Percentiles rank a stretch among this genome's conserved stretches.
phyloP scores from a whole-genome alignment of 2,888 invertebrate species.

The Anagyrus pseudococci region DNA sequence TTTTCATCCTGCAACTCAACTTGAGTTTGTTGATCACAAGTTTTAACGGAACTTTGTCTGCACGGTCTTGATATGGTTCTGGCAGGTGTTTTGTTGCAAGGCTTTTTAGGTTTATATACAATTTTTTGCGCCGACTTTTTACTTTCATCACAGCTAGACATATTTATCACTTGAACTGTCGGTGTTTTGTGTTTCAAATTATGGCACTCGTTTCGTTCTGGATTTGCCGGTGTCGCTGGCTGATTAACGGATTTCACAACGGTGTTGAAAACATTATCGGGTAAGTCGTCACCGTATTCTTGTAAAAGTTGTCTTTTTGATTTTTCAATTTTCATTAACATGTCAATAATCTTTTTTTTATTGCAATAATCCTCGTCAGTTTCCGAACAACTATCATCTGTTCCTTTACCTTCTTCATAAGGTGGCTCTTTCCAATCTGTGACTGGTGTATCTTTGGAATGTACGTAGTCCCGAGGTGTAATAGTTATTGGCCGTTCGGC shows the following conservation, averaged over 20 bases:
- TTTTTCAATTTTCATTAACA: conserved; percentile 54
- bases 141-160: conserved; percentile 45
- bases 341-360: conserved; percentile 54
- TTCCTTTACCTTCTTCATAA: conserved; percentile 7
- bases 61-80: conserved; percentile 43
- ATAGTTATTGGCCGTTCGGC: conserved; percentile 48
- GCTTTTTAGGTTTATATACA: conserved; percentile 29
- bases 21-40: conserved; percentile 45
- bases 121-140: conserved; percentile 30
- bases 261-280: conserved; percentile 52
- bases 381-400: conserved; percentile 32
- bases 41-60: conserved; percentile 35
- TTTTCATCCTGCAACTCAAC: conserved; percentile 39
- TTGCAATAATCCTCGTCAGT: conserved; percentile 43
- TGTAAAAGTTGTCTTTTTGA: conserved; percentile 51
- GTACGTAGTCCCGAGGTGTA: conserved; percentile 40
- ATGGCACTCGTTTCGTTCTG: conserved; percentile 16
- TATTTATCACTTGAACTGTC: conserved; percentile 54
- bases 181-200: conserved; percentile 39
- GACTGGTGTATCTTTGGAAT: conserved; percentile 20
- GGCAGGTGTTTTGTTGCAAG: conserved; percentile 43
- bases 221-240: conserved; percentile 1
- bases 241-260: conserved; percentile 47
- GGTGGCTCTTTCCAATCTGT: conserved; percentile 43
- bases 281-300: conserved; percentile 55